Base-by-base conservation (phyloP, 2,888 invertebrate species). In the Hartigia nigra region DNA sequence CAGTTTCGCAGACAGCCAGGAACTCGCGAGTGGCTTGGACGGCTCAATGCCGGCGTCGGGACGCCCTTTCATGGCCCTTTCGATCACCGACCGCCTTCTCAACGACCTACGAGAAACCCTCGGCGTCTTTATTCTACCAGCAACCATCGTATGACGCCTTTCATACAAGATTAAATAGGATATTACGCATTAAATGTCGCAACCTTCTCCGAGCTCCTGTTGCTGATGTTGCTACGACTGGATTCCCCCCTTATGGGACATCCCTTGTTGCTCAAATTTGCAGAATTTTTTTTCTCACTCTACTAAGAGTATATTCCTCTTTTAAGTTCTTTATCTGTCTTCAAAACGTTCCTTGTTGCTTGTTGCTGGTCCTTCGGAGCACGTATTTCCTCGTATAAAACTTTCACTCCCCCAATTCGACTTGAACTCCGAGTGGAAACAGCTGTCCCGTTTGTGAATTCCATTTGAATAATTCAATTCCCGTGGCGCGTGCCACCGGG, bases 121-220 rank as follows among this genome's bases (percentile, higher is more conserved):
- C 77, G 75, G 78, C 82, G 83, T 86, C 88, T 88, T 90, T 90
- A 88, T 90, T 86, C 87, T 84, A 86, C 82, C 82, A 80, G 78
- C 80, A 87, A 86, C 86, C 86, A 85, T 83, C 85, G 85, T 84
- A 84, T 85, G 83, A 78, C 80, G 87, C 89, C 88, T 90, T 91
- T 91, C 90, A 90, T 87, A 85, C 87, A 86, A 90, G 86, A 90
- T 89, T 91, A 90, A 90, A 91, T 89, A 85, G 88, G 87, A 90
- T 90, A 89, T 91, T 90, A 88, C 89, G 87, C 88, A 87, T 89
- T 91, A 89, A 91, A 89, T 87, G 88, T 88, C 90, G 86, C 86
- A 85, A 85, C 77, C 23, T 36, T 36, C 35, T 35, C 3, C 36
- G 3, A n/a, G 23, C 14, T 36, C 75, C 32, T 14, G 72, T 72